Conservation (phyloP, 2,888 invertebrate species). For the Rugalucina vietnamica region DNA sequence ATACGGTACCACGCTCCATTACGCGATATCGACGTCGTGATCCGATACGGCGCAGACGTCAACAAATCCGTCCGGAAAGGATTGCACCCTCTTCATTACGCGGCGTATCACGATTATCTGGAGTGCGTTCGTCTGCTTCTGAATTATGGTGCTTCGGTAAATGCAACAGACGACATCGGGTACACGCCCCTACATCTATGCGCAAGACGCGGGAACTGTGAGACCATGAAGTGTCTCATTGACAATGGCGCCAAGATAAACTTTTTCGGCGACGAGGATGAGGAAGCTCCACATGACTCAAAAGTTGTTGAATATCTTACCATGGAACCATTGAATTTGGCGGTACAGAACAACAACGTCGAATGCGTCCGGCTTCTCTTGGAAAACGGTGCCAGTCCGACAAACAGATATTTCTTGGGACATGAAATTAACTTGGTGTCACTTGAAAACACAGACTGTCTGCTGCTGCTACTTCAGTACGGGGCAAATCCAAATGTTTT, state of each 20-base stretch:
- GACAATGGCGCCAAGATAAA: conserved; percentile 92
- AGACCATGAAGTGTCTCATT: conserved; percentile 87
- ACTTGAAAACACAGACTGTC: conserved; percentile 90
- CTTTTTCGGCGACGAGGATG: conserved; percentile 89
- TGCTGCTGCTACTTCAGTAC: conserved; percentile 92
- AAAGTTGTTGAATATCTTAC: conserved; percentile 74
- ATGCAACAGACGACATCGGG: conserved; percentile 92
- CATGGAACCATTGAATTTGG: conserved; percentile 95
- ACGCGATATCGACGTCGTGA: conserved; percentile 93
- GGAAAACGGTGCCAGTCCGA: conserved; percentile 94
- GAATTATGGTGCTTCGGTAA: conserved; percentile 87
- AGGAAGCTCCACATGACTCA: conserved; percentile 84
- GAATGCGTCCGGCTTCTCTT: conserved; percentile 88
- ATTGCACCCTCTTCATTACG: conserved; percentile 95
- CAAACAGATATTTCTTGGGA: conserved; percentile 96
- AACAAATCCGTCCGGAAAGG: conserved; percentile 94
- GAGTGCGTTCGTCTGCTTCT: conserved; percentile 92
- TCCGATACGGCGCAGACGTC: conserved; percentile 90
- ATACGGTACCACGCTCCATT: conserved; percentile 94
- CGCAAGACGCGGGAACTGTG: conserved; percentile 92
- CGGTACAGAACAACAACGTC: conserved; percentile 93
- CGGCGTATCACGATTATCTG: conserved; percentile 91
- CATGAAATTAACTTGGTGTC: conserved; percentile 95
- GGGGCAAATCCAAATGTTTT: conserved; percentile 95
- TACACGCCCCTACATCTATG: conserved; percentile 95